Evolutionary conservation across 1,140 invertebrate species (phyloP), one percentile per base, ranked within the genome.

Genomic region (Proctacanthus coquilletti): DNA sequence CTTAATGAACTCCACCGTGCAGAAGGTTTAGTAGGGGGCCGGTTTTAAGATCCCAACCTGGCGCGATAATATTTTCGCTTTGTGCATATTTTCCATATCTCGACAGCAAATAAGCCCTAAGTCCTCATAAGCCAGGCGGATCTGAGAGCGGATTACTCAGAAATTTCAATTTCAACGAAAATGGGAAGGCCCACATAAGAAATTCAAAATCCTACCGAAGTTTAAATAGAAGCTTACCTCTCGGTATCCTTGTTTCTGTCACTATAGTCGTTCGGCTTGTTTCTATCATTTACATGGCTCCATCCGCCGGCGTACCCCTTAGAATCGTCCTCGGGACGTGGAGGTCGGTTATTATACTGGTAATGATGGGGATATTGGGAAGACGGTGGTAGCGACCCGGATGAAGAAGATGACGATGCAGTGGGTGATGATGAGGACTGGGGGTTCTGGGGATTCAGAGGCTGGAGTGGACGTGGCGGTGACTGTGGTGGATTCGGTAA

Each of bases 211-310:
- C n/a, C n/a, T n/a, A n/a, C n/a, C n/a, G n/a, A n/a, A n/a, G n/a
- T n/a, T n/a, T n/a, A n/a, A n/a, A n/a, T n/a, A n/a, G 47, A 51
- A 53, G 53, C 53, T 59, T 56, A 59, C 56, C 56, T 59, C 51
- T 57, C 52, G 36, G 42, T 41, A 44, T 56, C 52, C 20, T 45
- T 46, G 29, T 53, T 49, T 36, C 46, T 25, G 11, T 18, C 36
- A 14, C 17, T 30, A 27, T 38, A 38, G 21, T 18, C 20, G n/a
- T n/a, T 9, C 9, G 8, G 21, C n/a, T 38, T 38, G 20, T 38
- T 18, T 25, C 36, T 38, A 25, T 38, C 21, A 38, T 38, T 30
- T 27, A 21, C 21, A 38, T 38, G 29, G n/a, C 25, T 21, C 21
- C 25, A 27, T 40, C 38, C 48, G 33, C 45, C 36, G 21, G 23